Base-by-base conservation (phyloP, 1,140 invertebrate species). In the Onthophagus taurus region DNA sequence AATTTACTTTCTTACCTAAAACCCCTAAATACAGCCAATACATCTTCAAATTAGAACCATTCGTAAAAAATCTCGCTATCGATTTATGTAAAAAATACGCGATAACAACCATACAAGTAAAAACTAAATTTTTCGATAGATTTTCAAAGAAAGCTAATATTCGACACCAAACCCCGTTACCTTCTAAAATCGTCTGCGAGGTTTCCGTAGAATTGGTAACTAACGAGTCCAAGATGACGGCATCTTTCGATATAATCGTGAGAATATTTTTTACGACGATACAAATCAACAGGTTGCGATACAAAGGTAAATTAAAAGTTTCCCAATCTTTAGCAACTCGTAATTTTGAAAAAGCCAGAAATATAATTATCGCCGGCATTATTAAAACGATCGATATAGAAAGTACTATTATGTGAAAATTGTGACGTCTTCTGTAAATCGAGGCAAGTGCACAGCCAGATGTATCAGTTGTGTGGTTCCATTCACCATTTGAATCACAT, bases 101-200 rank as follows among this genome's bases (percentile, higher is more conserved):
- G 49, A 76, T 74, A 0, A 74, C 57, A n/a, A 77, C 50, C 76
- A 78, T 77, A 49, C 71, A 75, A 0, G 71, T 63, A 51, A 74
- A 78, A 2, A 75, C 72, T 0, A 67, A 62, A 49, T 72, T 72
- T 3, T 60, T 68, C 0, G 70, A 64, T 0, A 67, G 37, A 16
- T 69, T 66, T 39, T 75, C 70, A 0, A 68, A 50, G 14, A 70
- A 61, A 1, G 72, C 64, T n/a, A 77, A 53, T 2, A 69, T 29
- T 14, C 67, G 65, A 42, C 76, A 78, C 2, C 14, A 63, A 4
- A 54, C 53, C 0, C 63, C 55, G 47, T 77, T 71, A 0, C 53
- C 45, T 1, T 64, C 64, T 68, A 77, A 68, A 0, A 66, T 58
- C 1, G 65, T 68, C n/a, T n/a, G n/a, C 23, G 57, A 51, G 1